Conservation (phyloP, 2,113 vertebrate species). For the Trochalopteron elliotii region DNA sequence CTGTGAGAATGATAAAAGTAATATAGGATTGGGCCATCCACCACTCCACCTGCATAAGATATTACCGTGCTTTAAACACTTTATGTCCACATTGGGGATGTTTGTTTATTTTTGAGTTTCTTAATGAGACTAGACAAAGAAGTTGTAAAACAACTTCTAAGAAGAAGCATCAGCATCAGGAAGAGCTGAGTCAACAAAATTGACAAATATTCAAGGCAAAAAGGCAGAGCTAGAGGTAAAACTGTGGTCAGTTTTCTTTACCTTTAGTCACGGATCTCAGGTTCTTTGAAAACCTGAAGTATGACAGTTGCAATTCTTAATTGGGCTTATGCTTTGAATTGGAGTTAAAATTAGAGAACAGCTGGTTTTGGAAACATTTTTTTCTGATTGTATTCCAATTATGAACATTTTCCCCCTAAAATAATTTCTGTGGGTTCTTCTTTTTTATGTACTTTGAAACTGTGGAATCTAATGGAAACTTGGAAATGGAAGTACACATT, state of each 20-base stretch:
- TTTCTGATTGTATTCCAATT: not conserved
- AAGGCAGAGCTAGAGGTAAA: not conserved
- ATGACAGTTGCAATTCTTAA: not conserved
- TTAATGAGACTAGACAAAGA: not conserved
- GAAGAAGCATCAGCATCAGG: not conserved
- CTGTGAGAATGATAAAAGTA: not conserved
- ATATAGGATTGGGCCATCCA: not conserved
- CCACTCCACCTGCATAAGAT: not conserved
- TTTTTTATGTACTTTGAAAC: not conserved
- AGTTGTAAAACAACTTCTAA: not conserved
- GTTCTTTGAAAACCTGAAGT: not conserved
- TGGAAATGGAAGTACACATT: not conserved
- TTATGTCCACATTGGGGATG: not conserved
- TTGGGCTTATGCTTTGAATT: not conserved
- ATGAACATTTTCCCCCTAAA: not conserved
- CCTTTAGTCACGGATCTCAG: not conserved
- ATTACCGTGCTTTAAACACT: not conserved
- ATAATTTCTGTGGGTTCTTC: not conserved
- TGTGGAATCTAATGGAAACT: not conserved
- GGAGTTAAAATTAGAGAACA: not conserved
- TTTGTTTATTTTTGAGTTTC: not conserved
- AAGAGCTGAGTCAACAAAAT: not conserved
- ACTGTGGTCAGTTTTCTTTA: not conserved
- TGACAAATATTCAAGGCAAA: not conserved
- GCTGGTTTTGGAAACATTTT: not conserved